A percentile compares a stretch with the other conserved stretches of the same genome.
phyloP scores from a whole-genome alignment of 2,888 invertebrate species.

The Nomada goodeniana region DNA sequence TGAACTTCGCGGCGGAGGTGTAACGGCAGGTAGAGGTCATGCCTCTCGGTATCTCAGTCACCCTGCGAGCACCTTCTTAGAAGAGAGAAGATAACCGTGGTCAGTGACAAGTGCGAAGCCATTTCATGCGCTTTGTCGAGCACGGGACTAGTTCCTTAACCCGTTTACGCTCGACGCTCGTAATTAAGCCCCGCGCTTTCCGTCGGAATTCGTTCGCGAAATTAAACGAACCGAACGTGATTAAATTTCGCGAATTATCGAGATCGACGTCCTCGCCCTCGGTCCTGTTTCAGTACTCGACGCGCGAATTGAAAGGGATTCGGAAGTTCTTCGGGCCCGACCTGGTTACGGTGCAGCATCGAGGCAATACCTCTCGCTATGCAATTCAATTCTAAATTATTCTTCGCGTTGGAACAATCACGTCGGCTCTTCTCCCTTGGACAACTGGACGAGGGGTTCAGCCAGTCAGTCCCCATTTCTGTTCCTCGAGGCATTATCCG shows the following conservation, averaged over 20 bases:
- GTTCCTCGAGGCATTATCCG: constrained; percentile 53
- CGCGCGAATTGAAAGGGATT: too few species aligned
- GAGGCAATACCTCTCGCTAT: too few species aligned
- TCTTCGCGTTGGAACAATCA: neutral
- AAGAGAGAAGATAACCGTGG: constrained; percentile 74
- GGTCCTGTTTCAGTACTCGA: too few species aligned
- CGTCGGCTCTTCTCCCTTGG: neutral
- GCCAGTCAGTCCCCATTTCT: neutral
- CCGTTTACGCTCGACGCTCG: constrained; percentile 26
- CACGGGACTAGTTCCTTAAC: constrained; percentile 43
- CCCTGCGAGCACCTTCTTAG: constrained; percentile 73
- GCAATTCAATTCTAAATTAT: too few species aligned
- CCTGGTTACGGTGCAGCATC: too few species aligned
- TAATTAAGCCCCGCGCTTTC: constrained; percentile 23
- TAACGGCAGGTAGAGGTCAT: constrained; percentile 71
- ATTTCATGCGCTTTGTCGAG: constrained; percentile 54
- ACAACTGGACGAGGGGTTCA: neutral
- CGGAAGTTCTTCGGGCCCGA: too few species aligned
- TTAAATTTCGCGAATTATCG: too few species aligned
- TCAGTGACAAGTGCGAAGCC: constrained; percentile 76
- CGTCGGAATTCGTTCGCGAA: neutral
- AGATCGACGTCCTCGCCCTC: too few species aligned
- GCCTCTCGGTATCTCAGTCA: constrained; percentile 71
- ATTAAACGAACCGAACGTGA: neutral
- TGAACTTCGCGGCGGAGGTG: constrained; percentile 58